These are phyloP conservation scores for Xenops minutus DNA, from an alignment of 2,797 vertebrate species.

Conservation along the genomic window DNA sequence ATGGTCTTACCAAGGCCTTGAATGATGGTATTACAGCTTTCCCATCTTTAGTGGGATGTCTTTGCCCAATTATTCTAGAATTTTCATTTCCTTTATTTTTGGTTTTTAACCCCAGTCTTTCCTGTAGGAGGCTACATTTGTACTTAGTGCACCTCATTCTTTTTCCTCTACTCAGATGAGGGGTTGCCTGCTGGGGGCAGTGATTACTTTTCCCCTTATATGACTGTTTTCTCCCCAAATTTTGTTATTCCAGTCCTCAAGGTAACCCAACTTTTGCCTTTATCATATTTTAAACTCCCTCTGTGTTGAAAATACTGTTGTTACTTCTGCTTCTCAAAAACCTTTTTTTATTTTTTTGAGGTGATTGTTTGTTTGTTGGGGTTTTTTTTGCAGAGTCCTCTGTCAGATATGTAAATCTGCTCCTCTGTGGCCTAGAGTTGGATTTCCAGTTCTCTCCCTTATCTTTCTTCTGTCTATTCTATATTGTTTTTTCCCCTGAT, in stretches of 20 bases:
- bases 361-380: not conserved
- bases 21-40: not conserved
- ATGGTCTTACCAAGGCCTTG: not conserved
- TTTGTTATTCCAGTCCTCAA: not conserved
- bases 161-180: not conserved
- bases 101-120: not conserved
- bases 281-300: not conserved
- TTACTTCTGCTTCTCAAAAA: not conserved
- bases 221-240: not conserved
- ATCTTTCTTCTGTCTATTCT: not conserved
- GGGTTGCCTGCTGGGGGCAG: not conserved
- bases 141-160: not conserved
- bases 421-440: not conserved
- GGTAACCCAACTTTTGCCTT: not conserved
- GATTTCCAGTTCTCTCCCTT: not conserved
- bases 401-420: not conserved
- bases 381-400: not conserved
- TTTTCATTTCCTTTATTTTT: not conserved
- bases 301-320: not conserved
- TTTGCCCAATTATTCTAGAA: not conserved
- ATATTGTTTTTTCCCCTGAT: not conserved
- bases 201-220: not conserved
- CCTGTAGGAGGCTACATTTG: accelerated
- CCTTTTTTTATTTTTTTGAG: not conserved
- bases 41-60: not conserved